A percentile compares a stretch with the other conserved stretches of the same genome.
These are phyloP conservation scores for Xanthostigma xanthostigma DNA, from an alignment of 2,888 invertebrate genomes.

Conservation along the genomic window DNA sequence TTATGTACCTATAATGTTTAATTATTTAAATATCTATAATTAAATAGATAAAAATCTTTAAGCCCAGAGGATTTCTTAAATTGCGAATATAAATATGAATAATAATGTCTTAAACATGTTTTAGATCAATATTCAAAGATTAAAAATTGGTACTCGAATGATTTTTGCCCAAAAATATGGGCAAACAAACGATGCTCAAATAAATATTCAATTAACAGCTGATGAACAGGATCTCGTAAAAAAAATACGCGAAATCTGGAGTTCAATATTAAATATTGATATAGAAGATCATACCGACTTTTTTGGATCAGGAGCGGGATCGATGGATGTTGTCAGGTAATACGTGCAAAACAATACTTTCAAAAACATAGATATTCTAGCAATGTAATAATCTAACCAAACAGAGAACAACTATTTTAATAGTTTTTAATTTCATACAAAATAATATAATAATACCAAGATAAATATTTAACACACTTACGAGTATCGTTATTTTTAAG, in stretches of 20 bases:
- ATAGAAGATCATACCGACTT: conserved; percentile 75
- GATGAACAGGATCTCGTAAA: conserved; percentile 59
- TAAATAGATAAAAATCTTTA: no score
- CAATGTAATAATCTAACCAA: no score
- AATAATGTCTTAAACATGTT: conserved; percentile 10
- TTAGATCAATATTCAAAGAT: conserved; percentile 60
- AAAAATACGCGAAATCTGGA: conserved; percentile 59
- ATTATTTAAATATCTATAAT: no score
- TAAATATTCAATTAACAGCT: conserved; percentile 46
- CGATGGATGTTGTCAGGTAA: conserved; percentile 86
- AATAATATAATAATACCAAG: no score
- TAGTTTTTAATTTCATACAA: no score
- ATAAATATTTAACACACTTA: no score
- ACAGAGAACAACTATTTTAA: no score
- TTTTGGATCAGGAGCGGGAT: conserved; percentile 88
- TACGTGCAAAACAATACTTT: background rate
- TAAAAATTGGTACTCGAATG: conserved; percentile 67
- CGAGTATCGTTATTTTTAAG: no score
- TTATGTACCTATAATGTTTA: no score
- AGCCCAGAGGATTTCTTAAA: background rate
- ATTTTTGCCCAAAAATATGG: conserved; percentile 68
- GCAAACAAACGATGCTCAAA: conserved; percentile 37
- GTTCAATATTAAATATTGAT: conserved; percentile 62
- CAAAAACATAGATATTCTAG: no score
- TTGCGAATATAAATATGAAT: background rate